Evolutionary conservation across 2,888 invertebrate genomes (phyloP), one percentile per base, ranked within the genome.

Genomic region (Ryuthela nishihirai): DNA sequence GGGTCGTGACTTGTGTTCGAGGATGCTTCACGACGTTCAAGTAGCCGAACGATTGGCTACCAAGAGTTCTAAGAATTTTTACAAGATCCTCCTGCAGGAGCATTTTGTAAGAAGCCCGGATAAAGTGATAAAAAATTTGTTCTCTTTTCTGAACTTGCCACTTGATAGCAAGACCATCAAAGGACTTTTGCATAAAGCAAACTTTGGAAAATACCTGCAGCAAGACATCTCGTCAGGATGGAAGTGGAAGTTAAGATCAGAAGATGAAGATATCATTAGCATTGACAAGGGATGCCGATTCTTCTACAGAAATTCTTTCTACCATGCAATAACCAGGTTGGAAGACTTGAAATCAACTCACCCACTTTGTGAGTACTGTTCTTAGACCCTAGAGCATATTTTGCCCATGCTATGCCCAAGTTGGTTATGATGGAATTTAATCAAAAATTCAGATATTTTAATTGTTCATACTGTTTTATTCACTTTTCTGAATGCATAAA

Each of bases 81-180:
- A 48, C 21, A 47, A 43, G 23, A 48, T 59, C 23, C 53, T 59
- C 3, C 48, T 59, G 0, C 52, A 39, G 15, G 59, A 59, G 26
- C 59, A 59, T 29, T 59, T 59, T 35, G 7, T 59, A 20, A 59
- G 48, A 29, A 47, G 32, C 20, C 59, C 59, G 9, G 53, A 59
- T 34, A 39, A n/a, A 26, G 24, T 54, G 21, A 20, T 59, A 18
- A 42, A 25, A n/a, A 46, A 41, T 10, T 34, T 59, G 24, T 48
- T 59, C 6, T 44, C 53, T n/a, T 59, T 53, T 23, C 21, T 59
- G 7, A 53, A 50, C 2, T 4, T 59, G 3, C 12, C 43, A 17
- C 26, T 36, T 3, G 35, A 26, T 1, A n/a, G 15, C 4, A 40
- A 53, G 6, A 32, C 25, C 9, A 41, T 53, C 1, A 59, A 48